phyloP scores from a whole-genome alignment of 1,140 invertebrate genomes.

The Cydia pomonella region DNA sequence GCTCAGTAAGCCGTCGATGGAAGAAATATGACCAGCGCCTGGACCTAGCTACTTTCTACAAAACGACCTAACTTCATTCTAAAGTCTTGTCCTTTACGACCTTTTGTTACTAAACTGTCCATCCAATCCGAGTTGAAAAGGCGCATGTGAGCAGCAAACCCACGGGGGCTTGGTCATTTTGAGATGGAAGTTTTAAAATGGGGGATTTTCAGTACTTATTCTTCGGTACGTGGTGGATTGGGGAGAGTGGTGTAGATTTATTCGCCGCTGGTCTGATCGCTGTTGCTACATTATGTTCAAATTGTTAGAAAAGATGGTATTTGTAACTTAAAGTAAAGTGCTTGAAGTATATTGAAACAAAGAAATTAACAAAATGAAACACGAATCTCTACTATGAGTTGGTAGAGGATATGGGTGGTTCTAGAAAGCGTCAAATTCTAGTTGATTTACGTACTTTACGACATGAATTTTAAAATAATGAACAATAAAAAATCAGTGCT shows the following conservation, averaged over 20 bases:
- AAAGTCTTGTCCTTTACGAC: neutral
- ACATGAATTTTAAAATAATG: too few relatives aligned
- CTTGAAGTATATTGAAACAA: too few relatives aligned
- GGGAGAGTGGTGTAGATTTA: conserved; percentile 13
- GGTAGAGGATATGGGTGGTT: too few relatives aligned
- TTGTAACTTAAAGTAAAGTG: too few relatives aligned
- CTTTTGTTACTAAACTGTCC: neutral
- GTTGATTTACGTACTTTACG: too few relatives aligned
- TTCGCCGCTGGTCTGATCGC: conserved; percentile 36
- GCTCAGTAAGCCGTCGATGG: conserved; percentile 71
- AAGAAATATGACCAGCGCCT: conserved; percentile 68
- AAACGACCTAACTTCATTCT: conserved; percentile 12
- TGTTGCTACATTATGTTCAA: conserved; percentile 3
- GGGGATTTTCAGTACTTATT: conserved; percentile 2
- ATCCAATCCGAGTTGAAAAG: neutral
- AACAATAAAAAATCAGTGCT: too few relatives aligned
- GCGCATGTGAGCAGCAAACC: neutral
- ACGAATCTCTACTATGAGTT: too few relatives aligned
- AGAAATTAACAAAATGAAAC: too few relatives aligned
- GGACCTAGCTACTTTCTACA: conserved; percentile 35
- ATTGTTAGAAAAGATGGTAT: neutral
- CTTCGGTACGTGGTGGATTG: conserved; percentile 20
- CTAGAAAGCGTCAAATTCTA: too few relatives aligned
- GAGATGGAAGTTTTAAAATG: neutral
- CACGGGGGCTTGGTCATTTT: neutral